Base-by-base conservation (phyloP, 1,140 invertebrate species). In the Diabrotica virgifera region DNA sequence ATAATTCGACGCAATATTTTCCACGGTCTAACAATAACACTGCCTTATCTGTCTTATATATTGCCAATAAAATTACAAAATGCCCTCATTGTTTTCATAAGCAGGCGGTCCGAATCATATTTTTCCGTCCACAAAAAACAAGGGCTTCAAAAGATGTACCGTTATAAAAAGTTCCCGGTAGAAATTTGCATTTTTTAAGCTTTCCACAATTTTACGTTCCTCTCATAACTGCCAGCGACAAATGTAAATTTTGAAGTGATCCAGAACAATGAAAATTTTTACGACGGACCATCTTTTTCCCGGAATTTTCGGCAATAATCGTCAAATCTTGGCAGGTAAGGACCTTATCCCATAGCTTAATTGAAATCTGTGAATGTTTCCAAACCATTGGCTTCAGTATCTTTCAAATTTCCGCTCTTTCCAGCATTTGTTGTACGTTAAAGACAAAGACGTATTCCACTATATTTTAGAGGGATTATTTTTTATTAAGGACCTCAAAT, bases 301-400 rank as follows among this genome's bases (percentile, higher is more conserved):
- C 40, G 8, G 40, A 46, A 46, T 46, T 46, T 46, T 46, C 8
- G 8, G 40, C 40, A 46, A 46, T 46, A 46, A 46, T 46, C 40
- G 40, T 46, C 40, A 46, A 46, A 46, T 46, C 40, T 46, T 46
- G 40, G 40, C 40, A 46, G 40, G 40, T 46, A 46, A 46, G 40
- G 40, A 46, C 40, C 40, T 46, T n/a, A 46, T 46, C 40, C 40
- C 40, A n/a, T 46, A 46, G 40, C 5, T 46, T 46, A 46, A 46
- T 46, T 10, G 40, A 46, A 46, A 46, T 46, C 40, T 46, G 40
- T 46, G 40, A n/a, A 46, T 46, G n/a, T 46, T 46, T 46, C 40
- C 40, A 46, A 46, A 46, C 40, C 40, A 46, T 46, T 46, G 40
- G n/a, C 8, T 46, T n/a, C 40, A 8, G 40, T 46, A 10, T 46